Evolutionary conservation across 2,888 invertebrate species (phyloP).

Genomic region (Thera britannica): DNA sequence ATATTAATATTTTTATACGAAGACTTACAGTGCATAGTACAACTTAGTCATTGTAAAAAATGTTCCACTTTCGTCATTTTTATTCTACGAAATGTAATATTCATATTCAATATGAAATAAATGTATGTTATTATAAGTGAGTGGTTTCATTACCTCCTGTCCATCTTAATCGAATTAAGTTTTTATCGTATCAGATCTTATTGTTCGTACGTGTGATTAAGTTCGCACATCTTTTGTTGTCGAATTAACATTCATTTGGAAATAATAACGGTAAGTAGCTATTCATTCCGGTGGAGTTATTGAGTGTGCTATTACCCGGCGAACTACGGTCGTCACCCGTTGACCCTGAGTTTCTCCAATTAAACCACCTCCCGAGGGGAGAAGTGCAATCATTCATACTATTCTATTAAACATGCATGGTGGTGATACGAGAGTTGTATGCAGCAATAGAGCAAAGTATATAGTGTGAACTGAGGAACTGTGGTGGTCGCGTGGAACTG

Average conservation of each 20-base stretch:
- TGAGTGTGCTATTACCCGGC: slow-evolving; percentile 56
- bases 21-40: slow-evolving; percentile 49
- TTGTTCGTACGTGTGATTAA: slow-evolving; percentile 65
- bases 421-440: slow-evolving; percentile 2
- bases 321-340: slow-evolving; percentile 66
- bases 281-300: slow-evolving; percentile 46
- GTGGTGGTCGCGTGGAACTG: too few species aligned
- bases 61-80: slow-evolving; percentile 60
- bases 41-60: slow-evolving; percentile 51
- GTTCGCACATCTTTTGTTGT: slow-evolving; percentile 68
- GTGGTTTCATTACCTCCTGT: slow-evolving; percentile 45
- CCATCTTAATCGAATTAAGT: slow-evolving; percentile 55
- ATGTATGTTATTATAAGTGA: slow-evolving; percentile 66
- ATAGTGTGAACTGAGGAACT: slow-evolving; percentile 2
- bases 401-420: slow-evolving; percentile 37
- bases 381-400: slow-evolving; percentile 48
- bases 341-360: slow-evolving; percentile 70
- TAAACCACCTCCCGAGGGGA: slow-evolving; percentile 61
- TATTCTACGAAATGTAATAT: slow-evolving; percentile 63
- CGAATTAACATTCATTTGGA: slow-evolving; percentile 73
- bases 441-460: not conserved
- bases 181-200: slow-evolving; percentile 53
- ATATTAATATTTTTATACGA: slow-evolving; percentile 58
- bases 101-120: slow-evolving; percentile 66
- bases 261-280: slow-evolving; percentile 56